These are phyloP conservation scores for Aphelinus atriplicis DNA, from an alignment of 1,140 invertebrate genomes.

Conservation along the genomic window DNA sequence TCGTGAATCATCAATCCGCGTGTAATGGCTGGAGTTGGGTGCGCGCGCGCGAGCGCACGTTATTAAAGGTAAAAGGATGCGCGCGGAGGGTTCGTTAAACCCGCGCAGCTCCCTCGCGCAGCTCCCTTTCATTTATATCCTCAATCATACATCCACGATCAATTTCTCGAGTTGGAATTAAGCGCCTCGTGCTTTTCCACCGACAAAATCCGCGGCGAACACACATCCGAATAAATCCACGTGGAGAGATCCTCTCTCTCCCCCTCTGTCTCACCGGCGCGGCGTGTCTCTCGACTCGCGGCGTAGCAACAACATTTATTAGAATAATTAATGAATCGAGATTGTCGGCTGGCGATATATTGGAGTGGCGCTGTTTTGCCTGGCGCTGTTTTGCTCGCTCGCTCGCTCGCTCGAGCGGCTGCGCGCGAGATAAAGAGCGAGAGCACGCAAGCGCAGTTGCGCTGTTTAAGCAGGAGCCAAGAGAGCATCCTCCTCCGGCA, in stretches of 20 bases:
- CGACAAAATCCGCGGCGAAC: neutral
- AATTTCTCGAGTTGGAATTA: slow-evolving; percentile 6
- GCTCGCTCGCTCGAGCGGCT: slow-evolving; percentile 16
- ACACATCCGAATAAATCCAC: slow-evolving; percentile 1
- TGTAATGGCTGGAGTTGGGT: neutral
- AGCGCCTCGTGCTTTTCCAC: neutral
- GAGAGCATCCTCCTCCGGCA: slow-evolving; percentile 29
- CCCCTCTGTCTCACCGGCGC: too few relatives aligned
- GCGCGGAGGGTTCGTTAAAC: slow-evolving; percentile 26
- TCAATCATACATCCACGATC: slow-evolving; percentile 30
- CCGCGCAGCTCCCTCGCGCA: neutral
- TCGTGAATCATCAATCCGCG: slow-evolving; percentile 26
- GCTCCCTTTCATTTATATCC: slow-evolving; percentile 30
- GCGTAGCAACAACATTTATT: slow-evolving; percentile 33
- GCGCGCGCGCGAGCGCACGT: neutral
- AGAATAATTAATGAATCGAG: slow-evolving; percentile 43
- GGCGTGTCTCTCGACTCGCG: too few relatives aligned
- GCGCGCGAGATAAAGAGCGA: slow-evolving; percentile 49
- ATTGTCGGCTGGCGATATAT: slow-evolving; percentile 33
- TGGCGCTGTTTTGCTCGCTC: slow-evolving; percentile 6
- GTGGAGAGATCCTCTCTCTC: neutral
- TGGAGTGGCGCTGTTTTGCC: slow-evolving; percentile 24
- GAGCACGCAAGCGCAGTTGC: neutral
- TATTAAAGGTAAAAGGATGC: slow-evolving; percentile 19
- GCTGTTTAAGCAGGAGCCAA: slow-evolving; percentile 33